Percentiles rank a stretch among this genome's conserved stretches.
Evolutionary conservation across 2,797 vertebrate species (phyloP).

Genomic region (Fistularia commersonii): DNA sequence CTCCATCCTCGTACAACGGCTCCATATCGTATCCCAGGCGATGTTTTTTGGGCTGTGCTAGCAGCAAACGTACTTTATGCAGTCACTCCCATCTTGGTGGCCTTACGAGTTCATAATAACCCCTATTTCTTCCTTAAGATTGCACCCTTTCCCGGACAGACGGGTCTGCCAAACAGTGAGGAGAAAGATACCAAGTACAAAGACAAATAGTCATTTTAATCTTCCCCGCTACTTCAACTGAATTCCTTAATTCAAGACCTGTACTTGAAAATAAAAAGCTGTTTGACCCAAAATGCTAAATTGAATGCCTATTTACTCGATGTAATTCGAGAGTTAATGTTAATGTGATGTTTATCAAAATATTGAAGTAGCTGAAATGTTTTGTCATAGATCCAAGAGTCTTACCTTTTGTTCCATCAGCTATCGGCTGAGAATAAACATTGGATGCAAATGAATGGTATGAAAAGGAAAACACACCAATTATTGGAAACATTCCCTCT

Average conservation of each 20-base stretch:
- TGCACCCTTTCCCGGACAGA: slow-evolving; percentile 36
- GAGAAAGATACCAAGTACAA: slow-evolving; percentile 78
- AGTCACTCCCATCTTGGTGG: slow-evolving; percentile 76
- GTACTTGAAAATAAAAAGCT: slow-evolving; percentile 6
- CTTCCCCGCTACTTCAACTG: slow-evolving; percentile 21
- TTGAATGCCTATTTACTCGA: slow-evolving; percentile 48
- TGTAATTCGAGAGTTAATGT: slow-evolving; percentile 26
- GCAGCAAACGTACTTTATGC: slow-evolving; percentile 77
- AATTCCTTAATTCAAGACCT: slow-evolving; percentile 12
- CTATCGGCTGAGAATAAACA: neutral
- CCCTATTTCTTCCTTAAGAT: slow-evolving; percentile 82
- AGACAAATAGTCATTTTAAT: slow-evolving; percentile 49
- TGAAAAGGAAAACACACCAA: neutral
- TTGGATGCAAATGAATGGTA: neutral
- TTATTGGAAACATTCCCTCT: neutral
- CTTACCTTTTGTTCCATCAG: neutral
- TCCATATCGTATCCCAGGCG: slow-evolving; percentile 81
- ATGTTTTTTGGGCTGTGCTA: slow-evolving; percentile 71
- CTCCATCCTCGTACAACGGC: slow-evolving; percentile 82
- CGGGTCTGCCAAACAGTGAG: slow-evolving; percentile 55
- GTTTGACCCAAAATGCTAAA: slow-evolving; percentile 39
- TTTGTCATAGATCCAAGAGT: too few species aligned
- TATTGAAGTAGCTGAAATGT: too few species aligned
- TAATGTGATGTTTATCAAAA: slow-evolving; percentile 2
- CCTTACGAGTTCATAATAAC: slow-evolving; percentile 71